Evolutionary conservation across 2,888 invertebrate species (phyloP).

Genomic region (Drosophila basisetae): DNA sequence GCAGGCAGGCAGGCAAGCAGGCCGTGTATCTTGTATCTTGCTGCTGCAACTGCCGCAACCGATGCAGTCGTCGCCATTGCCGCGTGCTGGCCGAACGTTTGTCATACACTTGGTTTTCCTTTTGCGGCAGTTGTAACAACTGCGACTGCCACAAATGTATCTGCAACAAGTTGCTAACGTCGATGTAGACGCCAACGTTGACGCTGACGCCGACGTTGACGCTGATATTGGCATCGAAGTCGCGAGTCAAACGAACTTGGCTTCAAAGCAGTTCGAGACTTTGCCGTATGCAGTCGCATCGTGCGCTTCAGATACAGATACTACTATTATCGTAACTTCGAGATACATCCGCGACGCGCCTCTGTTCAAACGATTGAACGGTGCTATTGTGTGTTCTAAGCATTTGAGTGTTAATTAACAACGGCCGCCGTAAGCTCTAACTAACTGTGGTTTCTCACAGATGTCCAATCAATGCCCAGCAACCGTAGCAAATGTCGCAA

Average conservation of each 20-base stretch:
- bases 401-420: conserved; percentile 29
- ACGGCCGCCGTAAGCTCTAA: conserved; percentile 40
- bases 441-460: conserved; percentile 23
- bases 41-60: conserved; percentile 34
- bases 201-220: conserved; percentile 12
- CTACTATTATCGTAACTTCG: conserved; percentile 28
- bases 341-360: conserved; percentile 55
- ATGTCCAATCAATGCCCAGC: conserved; percentile 46
- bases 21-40: conserved; percentile 73
- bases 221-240: conserved; percentile 22
- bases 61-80: conserved; percentile 15
- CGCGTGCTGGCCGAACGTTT: conserved; percentile 76
- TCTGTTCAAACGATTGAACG: conserved; percentile 13
- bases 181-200: conserved; percentile 17
- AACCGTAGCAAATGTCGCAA: conserved; percentile 15
- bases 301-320: conserved; percentile 47
- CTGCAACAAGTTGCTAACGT: conserved; percentile 80
- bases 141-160: conserved; percentile 68
- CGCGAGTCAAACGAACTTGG: conserved; percentile 65
- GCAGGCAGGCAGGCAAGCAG: not conserved
- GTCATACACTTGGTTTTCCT: conserved; percentile 80
- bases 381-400: conserved; percentile 12
- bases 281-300: conserved; percentile 76
- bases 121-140: conserved; percentile 65
- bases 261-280: conserved; percentile 75